A percentile compares a stretch with the other conserved stretches of the same genome.
These are phyloP conservation scores for Hipparchia semele DNA, from an alignment of 2,888 invertebrate species.

Conservation along the genomic window DNA sequence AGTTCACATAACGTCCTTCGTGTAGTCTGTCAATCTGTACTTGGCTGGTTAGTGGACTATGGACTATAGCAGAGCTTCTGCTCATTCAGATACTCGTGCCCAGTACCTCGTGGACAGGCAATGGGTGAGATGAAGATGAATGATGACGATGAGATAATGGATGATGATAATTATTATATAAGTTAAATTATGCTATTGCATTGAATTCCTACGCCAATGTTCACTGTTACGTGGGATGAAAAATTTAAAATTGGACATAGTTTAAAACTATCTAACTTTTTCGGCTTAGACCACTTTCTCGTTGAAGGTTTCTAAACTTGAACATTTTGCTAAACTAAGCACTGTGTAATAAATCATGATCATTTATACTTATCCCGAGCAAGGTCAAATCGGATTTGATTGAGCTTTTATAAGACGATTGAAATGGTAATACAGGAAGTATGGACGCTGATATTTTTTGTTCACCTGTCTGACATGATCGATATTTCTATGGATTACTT, in stretches of 20 bases:
- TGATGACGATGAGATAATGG: no score
- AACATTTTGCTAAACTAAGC: neutral
- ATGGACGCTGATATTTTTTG: neutral
- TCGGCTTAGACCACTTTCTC: neutral
- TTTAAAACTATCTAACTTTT: neutral
- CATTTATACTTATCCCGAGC: constrained; percentile 10
- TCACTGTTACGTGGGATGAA: no score
- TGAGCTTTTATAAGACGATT: constrained; percentile 14
- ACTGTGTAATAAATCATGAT: constrained; percentile 14
- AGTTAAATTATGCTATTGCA: no score
- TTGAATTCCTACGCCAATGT: no score
- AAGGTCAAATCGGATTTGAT: constrained; percentile 6
- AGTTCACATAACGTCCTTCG: no score
- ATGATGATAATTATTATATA: no score
- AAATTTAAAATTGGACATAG: neutral
- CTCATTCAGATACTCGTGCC: no score
- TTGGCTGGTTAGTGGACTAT: no score
- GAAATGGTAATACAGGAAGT: constrained; percentile 21
- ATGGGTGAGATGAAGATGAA: no score
- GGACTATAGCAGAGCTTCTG: no score
- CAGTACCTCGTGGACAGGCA: no score
- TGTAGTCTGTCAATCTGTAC: no score
- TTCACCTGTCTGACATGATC: constrained; percentile 2
- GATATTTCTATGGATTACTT: neutral
- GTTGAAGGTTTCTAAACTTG: neutral